Evolutionary conservation across 2,113 vertebrate species (phyloP).

Genomic region (Oreochromis tanganicae): DNA sequence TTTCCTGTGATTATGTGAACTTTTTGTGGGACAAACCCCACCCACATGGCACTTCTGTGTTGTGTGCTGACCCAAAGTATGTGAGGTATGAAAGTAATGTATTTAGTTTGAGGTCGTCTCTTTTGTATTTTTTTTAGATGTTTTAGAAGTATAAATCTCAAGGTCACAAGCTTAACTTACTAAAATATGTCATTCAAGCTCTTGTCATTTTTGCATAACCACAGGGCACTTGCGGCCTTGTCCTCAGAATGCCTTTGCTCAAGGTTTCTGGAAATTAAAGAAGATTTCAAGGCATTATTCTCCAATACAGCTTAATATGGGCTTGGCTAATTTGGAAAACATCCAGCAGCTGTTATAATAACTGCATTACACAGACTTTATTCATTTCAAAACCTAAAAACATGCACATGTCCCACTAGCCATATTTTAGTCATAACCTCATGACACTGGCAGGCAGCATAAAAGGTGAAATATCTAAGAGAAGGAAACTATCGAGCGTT

Average conservation of each 20-base stretch:
- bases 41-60: constrained; percentile 3
- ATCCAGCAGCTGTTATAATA: not conserved
- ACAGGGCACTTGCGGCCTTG: not conserved
- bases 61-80: not conserved
- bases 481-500: accelerated
- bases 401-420: not conserved
- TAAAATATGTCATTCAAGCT: not conserved
- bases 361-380: not conserved
- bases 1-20: not conserved
- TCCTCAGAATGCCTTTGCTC: not conserved
- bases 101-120: not conserved
- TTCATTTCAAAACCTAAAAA: not conserved
- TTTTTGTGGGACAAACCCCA: constrained; percentile 11
- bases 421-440: not conserved
- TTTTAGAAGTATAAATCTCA: not conserved
- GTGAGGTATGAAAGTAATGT: not conserved
- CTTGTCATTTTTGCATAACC: not conserved
- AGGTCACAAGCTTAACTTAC: not conserved
- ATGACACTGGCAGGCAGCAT: not conserved
- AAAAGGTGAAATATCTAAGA: not conserved
- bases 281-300: not conserved
- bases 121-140: not conserved
- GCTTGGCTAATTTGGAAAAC: not conserved
- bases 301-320: accelerated
- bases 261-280: not conserved